Evolutionary conservation across 2,888 invertebrate species (phyloP), one percentile per base, ranked within the genome.

Genomic region (Platerodrilus igneus): DNA sequence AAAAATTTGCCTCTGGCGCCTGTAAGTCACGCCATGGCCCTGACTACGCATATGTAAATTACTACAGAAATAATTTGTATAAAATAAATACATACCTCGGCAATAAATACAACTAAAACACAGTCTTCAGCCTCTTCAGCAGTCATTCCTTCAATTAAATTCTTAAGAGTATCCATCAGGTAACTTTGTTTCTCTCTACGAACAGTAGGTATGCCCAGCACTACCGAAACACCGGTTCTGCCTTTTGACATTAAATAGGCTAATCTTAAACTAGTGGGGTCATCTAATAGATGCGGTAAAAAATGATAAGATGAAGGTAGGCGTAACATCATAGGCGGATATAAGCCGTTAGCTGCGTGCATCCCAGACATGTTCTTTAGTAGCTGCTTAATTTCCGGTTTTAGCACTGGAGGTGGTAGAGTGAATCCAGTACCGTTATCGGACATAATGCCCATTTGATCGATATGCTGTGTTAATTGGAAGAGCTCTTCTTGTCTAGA

Each of bases 131-230:
- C 79, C 49, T 86, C 82, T 4, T 76, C 74, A 2, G 76, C 71
- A 31, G 74, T 80, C 81, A 95, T 82, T 33, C 85, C 85, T 38
- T 80, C 79, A 30, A 95, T 71, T 14, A 95, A 71, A 64, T 88
- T 89, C 68, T 86, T 83, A 33, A 95, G 69, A 0, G 95, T 94
- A 15, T 85, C 77, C 66, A 89, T 73, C 21, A 95, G 72, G 67
- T 95, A 95, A 51, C 78, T 85, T 59, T 92, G 89, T 53, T 88
- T 86, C 49, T 90, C 88, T 23, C 95, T 73, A 55, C 82, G 83
- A 4, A 95, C 92, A 0, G 94, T 94, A 0, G 94, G 94, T 45
- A 95, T 76, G 0, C 91, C 95, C 29, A 94, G 72, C 1, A 93
- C 88, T 44, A 92, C 76, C 30, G 88, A 85, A 0, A 86, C 86